Base-by-base conservation (phyloP, 92 coral and sea anemone species). In the Epizoanthus scotinus region DNA sequence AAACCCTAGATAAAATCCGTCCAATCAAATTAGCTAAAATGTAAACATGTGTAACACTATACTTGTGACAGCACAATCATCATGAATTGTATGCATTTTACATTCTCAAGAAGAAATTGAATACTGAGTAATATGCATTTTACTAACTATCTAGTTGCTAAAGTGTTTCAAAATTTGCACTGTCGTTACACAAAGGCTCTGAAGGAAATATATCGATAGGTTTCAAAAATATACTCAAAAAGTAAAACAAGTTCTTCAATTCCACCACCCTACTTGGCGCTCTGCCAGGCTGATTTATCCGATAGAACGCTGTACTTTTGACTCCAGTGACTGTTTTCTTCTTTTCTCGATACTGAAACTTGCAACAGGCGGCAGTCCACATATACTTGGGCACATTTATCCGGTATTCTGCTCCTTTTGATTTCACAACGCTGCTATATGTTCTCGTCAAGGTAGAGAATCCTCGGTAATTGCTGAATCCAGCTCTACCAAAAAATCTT, bases 381-480 rank as follows among this genome's bases (percentile, higher is more conserved):
- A 42, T 68, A 25, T 38, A 68, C n/a, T 15, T 18, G 2, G 73
- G 73, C 27, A 68, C 73, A 36, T 68, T 44, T n/a, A 68, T 53
- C 10, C 73, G 73, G 55, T 68, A 68, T 14, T 25, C 27, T 6
- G 42, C 8, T 3, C 69, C 59, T 15, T 25, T 50, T n/a, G 77
- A 2, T 17, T 52, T 52, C 25, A 6, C 10, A 10, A 44, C 7
- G 50, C 8, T 44, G 56, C 28, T 26, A 70, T 63, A 68, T 0
- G 73, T 68, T 4, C 22, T 13, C 7, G 0, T 2, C 29, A 40
- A 40, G 0, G 21, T 74, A 3, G 87, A 84, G 31, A n/a, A 47
- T 20, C 86, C 86, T 59, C 49, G 44, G 61, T 69, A 66, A 47
- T 81, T 27, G 53, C 85, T 82, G 49, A 82, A 82, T 67, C 85